Conservation (phyloP, 2,888 invertebrate species). For the Nasonia oneida region DNA sequence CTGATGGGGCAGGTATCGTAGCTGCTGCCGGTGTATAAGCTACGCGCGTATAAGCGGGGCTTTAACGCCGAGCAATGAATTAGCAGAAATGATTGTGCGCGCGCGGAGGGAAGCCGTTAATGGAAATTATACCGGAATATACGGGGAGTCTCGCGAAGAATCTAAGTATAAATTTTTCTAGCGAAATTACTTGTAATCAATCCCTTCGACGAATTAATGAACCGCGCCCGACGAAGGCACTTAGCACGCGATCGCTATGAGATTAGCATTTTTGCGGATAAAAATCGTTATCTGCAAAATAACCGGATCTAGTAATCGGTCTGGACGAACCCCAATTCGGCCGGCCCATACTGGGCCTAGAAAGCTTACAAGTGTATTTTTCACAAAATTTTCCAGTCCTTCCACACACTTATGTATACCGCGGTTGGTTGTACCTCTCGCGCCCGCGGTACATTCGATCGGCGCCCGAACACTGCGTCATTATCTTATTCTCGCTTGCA, state of each 20-base stretch:
- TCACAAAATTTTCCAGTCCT: background rate
- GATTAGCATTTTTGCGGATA: background rate
- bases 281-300: no score
- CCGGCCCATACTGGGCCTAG: no score
- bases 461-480: background rate
- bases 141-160: background rate
- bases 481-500: slow-evolving; percentile 11
- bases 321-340: no score
- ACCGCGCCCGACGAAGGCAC: background rate
- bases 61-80: background rate
- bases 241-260: slow-evolving; percentile 6
- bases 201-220: background rate
- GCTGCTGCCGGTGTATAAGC: background rate
- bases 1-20: background rate
- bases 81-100: background rate
- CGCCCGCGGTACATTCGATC: background rate
- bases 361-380: background rate
- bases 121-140: background rate
- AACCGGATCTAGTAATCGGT: no score
- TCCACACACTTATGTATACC: background rate
- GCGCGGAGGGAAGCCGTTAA: background rate
- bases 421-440: background rate
- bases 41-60: background rate
- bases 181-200: slow-evolving; percentile 4
- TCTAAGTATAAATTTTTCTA: background rate